phyloP scores from a whole-genome alignment of 2,797 vertebrate species.

The Sciurus vulgaris region DNA sequence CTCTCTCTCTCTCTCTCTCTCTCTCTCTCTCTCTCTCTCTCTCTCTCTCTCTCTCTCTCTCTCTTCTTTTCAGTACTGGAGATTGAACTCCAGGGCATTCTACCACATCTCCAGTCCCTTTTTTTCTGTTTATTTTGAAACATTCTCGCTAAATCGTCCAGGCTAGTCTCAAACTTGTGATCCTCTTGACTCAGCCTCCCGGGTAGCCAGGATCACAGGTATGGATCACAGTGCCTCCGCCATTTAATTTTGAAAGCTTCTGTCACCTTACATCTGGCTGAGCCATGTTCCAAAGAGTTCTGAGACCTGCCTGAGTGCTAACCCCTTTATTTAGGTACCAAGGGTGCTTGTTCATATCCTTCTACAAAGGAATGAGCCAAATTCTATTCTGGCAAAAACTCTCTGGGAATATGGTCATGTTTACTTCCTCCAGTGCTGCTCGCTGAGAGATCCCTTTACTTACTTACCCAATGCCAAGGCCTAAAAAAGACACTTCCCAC shows the following conservation, averaged over 20 bases:
- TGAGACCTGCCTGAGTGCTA: neutral
- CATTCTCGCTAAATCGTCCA: neutral
- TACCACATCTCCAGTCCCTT: neutral
- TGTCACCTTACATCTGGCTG: conserved; percentile 19
- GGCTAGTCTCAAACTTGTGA: neutral
- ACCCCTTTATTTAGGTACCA: neutral
- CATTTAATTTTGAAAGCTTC: conserved; percentile 44
- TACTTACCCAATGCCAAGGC: neutral
- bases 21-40: neutral
- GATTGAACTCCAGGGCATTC: neutral
- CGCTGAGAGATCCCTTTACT: neutral
- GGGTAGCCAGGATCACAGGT: neutral
- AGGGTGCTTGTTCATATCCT: neutral
- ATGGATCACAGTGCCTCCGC: neutral
- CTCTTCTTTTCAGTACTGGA: neutral
- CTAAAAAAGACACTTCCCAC: neutral
- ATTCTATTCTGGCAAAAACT: neutral
- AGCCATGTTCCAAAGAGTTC: conserved; percentile 13
- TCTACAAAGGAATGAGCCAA: neutral
- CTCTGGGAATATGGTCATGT: neutral
- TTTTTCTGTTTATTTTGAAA: neutral
- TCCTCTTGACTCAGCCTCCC: neutral
- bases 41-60: neutral
- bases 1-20: no score
- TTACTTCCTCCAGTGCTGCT: neutral